Evolutionary conservation across 2,113 vertebrate species (phyloP).

Genomic region (Scophthalmus maximus): DNA sequence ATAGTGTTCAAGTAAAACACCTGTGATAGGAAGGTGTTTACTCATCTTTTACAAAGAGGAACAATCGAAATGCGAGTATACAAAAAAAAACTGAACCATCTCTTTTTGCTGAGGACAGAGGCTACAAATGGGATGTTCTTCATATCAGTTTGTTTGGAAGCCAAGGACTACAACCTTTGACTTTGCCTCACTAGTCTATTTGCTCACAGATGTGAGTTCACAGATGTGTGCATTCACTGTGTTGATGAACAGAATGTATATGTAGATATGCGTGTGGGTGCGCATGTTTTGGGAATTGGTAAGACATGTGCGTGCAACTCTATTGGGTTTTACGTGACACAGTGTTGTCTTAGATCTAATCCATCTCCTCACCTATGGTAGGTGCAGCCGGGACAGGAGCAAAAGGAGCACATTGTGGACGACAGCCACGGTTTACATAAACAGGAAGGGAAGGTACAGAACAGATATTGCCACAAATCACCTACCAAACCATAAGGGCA

Average conservation of each 20-base stretch:
- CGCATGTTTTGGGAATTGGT: background rate
- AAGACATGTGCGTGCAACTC: background rate
- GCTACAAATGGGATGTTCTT: constrained; percentile 45
- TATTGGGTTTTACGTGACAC: background rate
- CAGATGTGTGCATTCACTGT: background rate
- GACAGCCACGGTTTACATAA: background rate
- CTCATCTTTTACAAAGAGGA: background rate
- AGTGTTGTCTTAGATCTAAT: background rate
- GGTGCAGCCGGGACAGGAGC: background rate
- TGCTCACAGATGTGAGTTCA: background rate
- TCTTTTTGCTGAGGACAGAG: constrained; percentile 12
- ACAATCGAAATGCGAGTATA: background rate
- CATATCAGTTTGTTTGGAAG: background rate
- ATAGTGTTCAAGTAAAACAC: background rate
- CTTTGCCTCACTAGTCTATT: background rate
- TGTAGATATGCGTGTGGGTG: background rate
- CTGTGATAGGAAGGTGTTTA: background rate
- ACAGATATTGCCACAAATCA: background rate
- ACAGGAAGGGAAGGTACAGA: background rate
- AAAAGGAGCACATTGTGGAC: background rate
- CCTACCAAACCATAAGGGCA: background rate
- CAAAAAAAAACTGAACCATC: constrained; percentile 31
- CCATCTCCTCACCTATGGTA: constrained; percentile 53
- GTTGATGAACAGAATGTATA: no score
- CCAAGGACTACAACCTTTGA: background rate